Conservation (phyloP, 2,113 vertebrate species). For the Crotalus horridus region DNA sequence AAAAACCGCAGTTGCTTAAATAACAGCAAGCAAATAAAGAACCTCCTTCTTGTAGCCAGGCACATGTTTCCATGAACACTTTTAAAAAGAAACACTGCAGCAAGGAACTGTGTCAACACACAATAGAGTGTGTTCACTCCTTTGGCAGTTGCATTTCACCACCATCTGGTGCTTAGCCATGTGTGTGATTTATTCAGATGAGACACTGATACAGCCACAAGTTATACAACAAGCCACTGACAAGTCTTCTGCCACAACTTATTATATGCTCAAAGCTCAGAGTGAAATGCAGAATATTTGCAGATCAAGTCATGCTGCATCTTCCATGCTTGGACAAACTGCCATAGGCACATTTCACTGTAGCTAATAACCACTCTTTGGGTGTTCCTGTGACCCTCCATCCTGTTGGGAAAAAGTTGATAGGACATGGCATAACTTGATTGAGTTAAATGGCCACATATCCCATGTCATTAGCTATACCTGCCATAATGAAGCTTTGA, state of each 20-base stretch:
- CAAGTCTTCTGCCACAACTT: slow-evolving; percentile 56
- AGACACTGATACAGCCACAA: slow-evolving; percentile 41
- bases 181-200: slow-evolving; percentile 69
- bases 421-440: not conserved
- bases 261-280: slow-evolving; percentile 53
- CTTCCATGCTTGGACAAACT: slow-evolving; percentile 39
- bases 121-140: slow-evolving; percentile 38
- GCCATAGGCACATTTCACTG: not conserved
- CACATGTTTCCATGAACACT: not conserved
- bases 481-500: not conserved
- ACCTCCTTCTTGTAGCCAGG: not conserved
- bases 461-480: not conserved
- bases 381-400: not conserved
- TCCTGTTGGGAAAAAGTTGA: not conserved
- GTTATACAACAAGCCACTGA: slow-evolving; percentile 49
- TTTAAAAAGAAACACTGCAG: slow-evolving; percentile 1
- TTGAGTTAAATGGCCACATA: not conserved
- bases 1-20: not conserved
- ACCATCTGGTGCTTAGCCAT: slow-evolving; percentile 45
- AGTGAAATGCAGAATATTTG: slow-evolving; percentile 52
- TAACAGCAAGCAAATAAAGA: not conserved
- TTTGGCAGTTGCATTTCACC: slow-evolving; percentile 54
- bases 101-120: slow-evolving; percentile 49
- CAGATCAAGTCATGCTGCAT: slow-evolving; percentile 52
- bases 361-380: slow-evolving; percentile 26